Evolutionary conservation across 53 echinoderm and acorn worm genomes (phyloP).

Genomic region (Arbacia lixula): DNA sequence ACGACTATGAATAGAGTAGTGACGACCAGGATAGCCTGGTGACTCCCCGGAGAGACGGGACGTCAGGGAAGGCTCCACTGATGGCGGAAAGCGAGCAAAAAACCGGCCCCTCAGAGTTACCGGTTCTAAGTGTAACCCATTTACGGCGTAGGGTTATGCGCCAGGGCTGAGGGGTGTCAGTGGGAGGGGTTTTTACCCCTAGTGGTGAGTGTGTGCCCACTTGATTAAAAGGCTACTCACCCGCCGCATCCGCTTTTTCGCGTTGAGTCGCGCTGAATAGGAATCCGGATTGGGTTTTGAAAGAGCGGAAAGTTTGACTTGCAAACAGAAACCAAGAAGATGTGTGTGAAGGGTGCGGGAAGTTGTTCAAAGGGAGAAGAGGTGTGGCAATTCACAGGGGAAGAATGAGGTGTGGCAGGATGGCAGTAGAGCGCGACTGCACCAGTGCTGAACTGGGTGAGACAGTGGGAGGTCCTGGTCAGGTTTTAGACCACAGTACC

Average conservation of each 20-base stretch:
- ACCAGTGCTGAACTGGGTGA: constrained; percentile 19
- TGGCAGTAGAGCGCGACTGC: constrained; percentile 24
- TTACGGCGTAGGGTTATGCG: constrained; percentile 17
- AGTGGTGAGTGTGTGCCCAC: constrained; percentile 28
- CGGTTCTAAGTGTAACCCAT: constrained; percentile 16
- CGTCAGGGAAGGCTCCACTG: neutral
- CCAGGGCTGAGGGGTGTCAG: constrained; percentile 22
- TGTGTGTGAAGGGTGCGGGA: neutral
- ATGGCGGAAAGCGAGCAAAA: neutral
- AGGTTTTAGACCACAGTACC: constrained; percentile 23
- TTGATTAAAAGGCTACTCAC: constrained; percentile 24
- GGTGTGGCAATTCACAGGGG: constrained; percentile 18
- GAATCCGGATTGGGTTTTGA: constrained; percentile 10
- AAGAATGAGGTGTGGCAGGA: neutral
- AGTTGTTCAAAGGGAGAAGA: neutral
- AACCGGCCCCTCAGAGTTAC: constrained; percentile 15
- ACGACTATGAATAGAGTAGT: no score
- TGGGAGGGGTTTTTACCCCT: constrained; percentile 28
- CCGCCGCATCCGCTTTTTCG: constrained; percentile 17
- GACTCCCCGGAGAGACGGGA: constrained; percentile 6
- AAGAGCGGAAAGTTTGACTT: neutral
- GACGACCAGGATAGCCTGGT: neutral
- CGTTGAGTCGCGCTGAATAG: constrained; percentile 5
- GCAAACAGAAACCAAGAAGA: constrained; percentile 2
- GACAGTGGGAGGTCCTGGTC: constrained; percentile 20